phyloP scores from a whole-genome alignment of 2,888 invertebrate genomes.

The Platycnemis pennipes region DNA sequence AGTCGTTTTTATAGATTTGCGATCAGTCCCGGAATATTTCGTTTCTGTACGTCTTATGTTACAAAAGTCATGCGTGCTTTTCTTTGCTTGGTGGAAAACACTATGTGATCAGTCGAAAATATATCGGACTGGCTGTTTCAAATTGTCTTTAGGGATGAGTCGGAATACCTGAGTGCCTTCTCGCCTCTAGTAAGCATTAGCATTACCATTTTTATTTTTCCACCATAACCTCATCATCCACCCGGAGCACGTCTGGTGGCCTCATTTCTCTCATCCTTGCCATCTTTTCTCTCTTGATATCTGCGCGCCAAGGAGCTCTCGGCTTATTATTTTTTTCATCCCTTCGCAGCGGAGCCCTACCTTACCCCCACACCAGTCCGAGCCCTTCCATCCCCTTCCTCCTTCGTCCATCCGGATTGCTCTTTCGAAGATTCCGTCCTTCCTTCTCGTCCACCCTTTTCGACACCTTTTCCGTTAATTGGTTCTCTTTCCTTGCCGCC shows the following conservation, averaged over 20 bases:
- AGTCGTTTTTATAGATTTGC: too few relatives aligned
- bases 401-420: background rate
- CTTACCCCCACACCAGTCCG: background rate
- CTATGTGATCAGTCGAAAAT: background rate
- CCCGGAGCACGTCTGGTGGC: background rate
- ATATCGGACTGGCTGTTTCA: background rate
- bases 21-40: too few relatives aligned
- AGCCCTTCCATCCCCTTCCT: background rate
- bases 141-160: background rate
- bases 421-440: background rate
- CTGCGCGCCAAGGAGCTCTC: conserved; percentile 9
- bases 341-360: background rate
- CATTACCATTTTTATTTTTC: background rate
- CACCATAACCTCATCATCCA: background rate
- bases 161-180: background rate
- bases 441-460: background rate
- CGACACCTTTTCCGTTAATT: background rate
- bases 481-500: too few relatives aligned
- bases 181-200: background rate
- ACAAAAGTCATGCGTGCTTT: too few relatives aligned
- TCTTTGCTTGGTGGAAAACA: too few relatives aligned
- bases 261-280: background rate
- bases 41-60: too few relatives aligned
- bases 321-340: background rate
- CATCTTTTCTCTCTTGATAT: background rate